These are phyloP conservation scores for Ectemnius lituratus DNA, from an alignment of 2,888 invertebrate species.

Conservation along the genomic window DNA sequence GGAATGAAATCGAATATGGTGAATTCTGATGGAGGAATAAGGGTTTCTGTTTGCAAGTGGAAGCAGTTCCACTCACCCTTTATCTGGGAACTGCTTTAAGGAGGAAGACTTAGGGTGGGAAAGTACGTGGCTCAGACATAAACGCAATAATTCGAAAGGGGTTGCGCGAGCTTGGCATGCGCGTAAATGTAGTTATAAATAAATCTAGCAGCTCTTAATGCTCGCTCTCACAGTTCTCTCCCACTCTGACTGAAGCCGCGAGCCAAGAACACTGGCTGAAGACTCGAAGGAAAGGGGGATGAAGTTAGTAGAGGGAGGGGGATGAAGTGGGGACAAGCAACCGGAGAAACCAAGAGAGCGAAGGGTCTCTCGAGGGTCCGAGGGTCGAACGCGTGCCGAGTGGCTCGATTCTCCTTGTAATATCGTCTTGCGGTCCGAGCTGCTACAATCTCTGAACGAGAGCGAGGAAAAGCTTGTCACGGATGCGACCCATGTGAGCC, in stretches of 20 bases:
- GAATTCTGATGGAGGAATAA: background rate
- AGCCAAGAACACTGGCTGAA: slow-evolving; percentile 5
- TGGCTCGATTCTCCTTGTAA: slow-evolving; percentile 13
- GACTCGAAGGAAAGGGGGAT: background rate
- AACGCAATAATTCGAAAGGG: slow-evolving; percentile 74
- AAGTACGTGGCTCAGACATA: slow-evolving; percentile 59
- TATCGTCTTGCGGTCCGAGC: slow-evolving; percentile 6
- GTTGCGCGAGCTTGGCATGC: slow-evolving; percentile 71
- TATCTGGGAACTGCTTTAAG: background rate
- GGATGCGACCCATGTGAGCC: too few relatives aligned
- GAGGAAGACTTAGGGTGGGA: background rate
- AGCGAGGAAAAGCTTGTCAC: slow-evolving; percentile 7
- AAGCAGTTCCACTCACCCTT: background rate
- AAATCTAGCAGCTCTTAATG: slow-evolving; percentile 78
- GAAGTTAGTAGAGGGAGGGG: slow-evolving; percentile 30
- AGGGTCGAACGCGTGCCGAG: slow-evolving; percentile 47
- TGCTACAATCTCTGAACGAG: slow-evolving; percentile 5
- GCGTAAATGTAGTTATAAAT: slow-evolving; percentile 78
- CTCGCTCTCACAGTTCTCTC: slow-evolving; percentile 68
- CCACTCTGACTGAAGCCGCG: slow-evolving; percentile 56
- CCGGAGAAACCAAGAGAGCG: slow-evolving; percentile 23
- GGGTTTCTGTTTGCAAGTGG: background rate
- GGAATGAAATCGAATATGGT: background rate
- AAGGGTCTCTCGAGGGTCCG: slow-evolving; percentile 34
- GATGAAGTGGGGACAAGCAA: slow-evolving; percentile 21